phyloP scores from a whole-genome alignment of 2,797 vertebrate genomes.

The Cirrhinus mrigala region DNA sequence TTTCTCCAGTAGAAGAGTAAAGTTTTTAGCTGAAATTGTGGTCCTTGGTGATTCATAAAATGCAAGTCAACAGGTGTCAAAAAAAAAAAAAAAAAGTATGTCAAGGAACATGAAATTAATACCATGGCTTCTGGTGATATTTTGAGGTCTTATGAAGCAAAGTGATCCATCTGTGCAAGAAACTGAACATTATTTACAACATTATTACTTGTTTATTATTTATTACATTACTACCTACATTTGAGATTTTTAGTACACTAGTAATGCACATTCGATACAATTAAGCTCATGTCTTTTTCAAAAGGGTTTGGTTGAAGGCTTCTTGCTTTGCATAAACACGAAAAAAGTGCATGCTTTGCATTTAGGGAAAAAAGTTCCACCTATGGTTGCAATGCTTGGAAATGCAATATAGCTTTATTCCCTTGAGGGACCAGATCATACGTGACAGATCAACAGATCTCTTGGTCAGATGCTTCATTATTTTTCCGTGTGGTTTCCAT shows the following conservation, averaged over 20 bases:
- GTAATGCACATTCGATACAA: not conserved
- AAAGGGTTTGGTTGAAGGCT: not conserved
- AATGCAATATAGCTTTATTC: slow-evolving; percentile 23
- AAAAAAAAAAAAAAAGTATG: no score
- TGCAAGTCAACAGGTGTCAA: not conserved
- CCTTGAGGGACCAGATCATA: slow-evolving; percentile 53
- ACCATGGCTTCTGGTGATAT: no score
- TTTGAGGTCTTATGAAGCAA: no score
- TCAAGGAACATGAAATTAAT: no score
- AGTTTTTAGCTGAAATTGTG: not conserved
- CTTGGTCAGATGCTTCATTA: slow-evolving; percentile 71
- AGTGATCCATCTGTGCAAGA: no score
- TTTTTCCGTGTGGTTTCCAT: slow-evolving; percentile 64
- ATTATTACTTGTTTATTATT: no score
- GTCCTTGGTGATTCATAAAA: not conserved
- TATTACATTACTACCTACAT: not conserved
- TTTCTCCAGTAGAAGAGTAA: not conserved
- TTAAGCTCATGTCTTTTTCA: not conserved
- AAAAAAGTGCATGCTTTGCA: not conserved
- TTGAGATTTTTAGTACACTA: not conserved
- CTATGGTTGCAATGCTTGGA: not conserved
- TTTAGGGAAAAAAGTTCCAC: slow-evolving; percentile 12
- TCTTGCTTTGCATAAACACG: not conserved
- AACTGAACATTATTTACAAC: no score
- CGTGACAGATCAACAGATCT: slow-evolving; percentile 79